Conservation (phyloP, 2,797 vertebrate genomes). For the Channallabes apus region DNA sequence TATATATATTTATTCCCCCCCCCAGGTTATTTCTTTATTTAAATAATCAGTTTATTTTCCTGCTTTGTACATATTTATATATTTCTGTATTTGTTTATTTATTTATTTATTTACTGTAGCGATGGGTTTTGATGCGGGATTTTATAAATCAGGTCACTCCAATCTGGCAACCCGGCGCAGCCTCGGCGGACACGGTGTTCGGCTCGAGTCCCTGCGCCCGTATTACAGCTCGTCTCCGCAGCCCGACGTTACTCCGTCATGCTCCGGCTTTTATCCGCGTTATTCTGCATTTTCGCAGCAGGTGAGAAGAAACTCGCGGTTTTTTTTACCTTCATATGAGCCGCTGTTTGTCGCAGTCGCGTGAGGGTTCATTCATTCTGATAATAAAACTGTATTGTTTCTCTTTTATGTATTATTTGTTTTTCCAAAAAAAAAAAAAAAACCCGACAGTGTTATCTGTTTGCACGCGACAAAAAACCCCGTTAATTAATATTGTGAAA, state of each 20-base stretch:
- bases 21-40: background rate
- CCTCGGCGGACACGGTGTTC: background rate
- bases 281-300: background rate
- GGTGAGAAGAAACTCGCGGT: background rate
- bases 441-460: too few species aligned
- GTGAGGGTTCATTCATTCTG: background rate
- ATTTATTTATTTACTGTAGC: background rate
- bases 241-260: slow-evolving; percentile 13
- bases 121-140: background rate
- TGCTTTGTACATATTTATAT: background rate
- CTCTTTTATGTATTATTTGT: background rate
- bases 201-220: background rate
- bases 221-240: background rate
- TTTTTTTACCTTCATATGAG: background rate
- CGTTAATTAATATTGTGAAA: too few species aligned
- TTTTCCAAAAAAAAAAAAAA: background rate
- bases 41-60: background rate
- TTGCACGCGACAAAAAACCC: background rate
- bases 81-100: background rate
- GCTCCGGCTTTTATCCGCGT: background rate
- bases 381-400: background rate
- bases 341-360: background rate
- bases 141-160: slow-evolving; percentile 20
- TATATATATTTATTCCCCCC: too few species aligned
- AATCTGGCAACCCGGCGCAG: slow-evolving; percentile 32